Base-by-base conservation (phyloP, 1,140 invertebrate genomes). In the Augochlora pura region DNA sequence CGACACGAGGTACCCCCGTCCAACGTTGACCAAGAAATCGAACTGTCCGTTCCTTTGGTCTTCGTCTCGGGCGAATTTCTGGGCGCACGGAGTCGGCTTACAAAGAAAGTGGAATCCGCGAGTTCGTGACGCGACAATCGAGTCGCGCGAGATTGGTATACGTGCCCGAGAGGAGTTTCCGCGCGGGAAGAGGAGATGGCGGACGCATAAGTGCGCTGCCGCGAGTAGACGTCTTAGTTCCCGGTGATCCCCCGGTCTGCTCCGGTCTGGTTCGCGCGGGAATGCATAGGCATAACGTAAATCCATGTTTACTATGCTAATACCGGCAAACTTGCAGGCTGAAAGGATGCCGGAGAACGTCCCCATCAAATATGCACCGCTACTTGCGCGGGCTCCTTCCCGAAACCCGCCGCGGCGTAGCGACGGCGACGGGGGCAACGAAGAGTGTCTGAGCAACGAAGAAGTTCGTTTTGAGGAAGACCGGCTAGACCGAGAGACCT, bases 271-370 rank as follows among this genome's bases (percentile, higher is more conserved):
- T 39, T 71, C 57, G 32, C 77, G 77, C 54, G 9, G 54, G 63
- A 69, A 64, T 75, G 63, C 83, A 85, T 85, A 84, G 80, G 73
- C 87, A 89, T 90, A 90, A 91, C 86, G 89, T 90, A 91, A 90
- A 91, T 90, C 89, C 86, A 90, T 90, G 89, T 91, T 90, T 91
- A 87, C 90, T 87, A 90, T 90, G 90, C 89, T 91, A 91, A 91
- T 90, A 90, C 87, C 81, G 85, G 84, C 86, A 90, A 91, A 90
- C 88, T 90, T 90, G 87, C 86, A 86, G 86, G 82, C 81, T 89
- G 88, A 91, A 91, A 91, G 90, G 89, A 89, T 85, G 88, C 83
- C 81, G 86, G 87, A 87, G 89, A 89, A 89, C 83, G 89, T 83
- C 81, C 81, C 77, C 77, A 91, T 91, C 86, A 91, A 91, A 91